A percentile compares a stretch with the other conserved stretches of the same genome.
phyloP scores from a whole-genome alignment of 2,888 invertebrate species.

The Microctonus hyperodae region DNA sequence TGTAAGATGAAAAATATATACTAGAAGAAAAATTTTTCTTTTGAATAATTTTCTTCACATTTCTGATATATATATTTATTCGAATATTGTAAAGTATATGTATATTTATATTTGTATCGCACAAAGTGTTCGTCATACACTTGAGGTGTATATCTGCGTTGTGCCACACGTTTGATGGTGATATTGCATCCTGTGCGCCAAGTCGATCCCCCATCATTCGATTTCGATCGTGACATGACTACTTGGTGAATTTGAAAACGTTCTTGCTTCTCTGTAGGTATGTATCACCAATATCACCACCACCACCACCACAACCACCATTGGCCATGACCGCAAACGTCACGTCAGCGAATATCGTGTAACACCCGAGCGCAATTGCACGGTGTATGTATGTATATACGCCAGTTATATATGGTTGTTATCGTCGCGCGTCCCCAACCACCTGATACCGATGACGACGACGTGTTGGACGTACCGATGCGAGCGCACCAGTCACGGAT shows the following conservation, averaged over 20 bases:
- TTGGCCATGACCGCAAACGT: conserved; percentile 37
- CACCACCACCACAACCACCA: not conserved
- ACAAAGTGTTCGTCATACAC: conserved; percentile 14
- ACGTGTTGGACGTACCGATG: conserved; percentile 29
- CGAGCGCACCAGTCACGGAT: conserved; percentile 17
- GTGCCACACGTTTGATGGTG: not conserved
- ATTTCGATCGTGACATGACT: conserved; percentile 43
- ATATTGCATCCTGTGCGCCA: conserved; percentile 9
- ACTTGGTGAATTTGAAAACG: conserved; percentile 23
- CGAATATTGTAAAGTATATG: not conserved
- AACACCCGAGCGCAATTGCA: conserved; percentile 26
- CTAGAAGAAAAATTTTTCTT: not conserved
- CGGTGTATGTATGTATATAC: conserved; percentile 10
- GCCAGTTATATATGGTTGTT: conserved; percentile 8
- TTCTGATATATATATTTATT: not conserved
- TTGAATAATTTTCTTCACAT: not conserved
- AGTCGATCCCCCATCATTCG: conserved; percentile 37
- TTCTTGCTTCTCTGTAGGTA: not conserved
- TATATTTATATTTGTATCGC: not conserved
- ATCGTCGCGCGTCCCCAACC: conserved; percentile 22
- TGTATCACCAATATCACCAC: not conserved
- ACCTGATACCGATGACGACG: conserved; percentile 32
- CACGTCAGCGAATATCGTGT: conserved; percentile 42
- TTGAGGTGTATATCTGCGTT: not conserved
- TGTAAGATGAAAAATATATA: not conserved